These are phyloP conservation scores for Microctenopoma steveboyesi DNA, from an alignment of 2,797 vertebrate genomes.

Conservation along the genomic window DNA sequence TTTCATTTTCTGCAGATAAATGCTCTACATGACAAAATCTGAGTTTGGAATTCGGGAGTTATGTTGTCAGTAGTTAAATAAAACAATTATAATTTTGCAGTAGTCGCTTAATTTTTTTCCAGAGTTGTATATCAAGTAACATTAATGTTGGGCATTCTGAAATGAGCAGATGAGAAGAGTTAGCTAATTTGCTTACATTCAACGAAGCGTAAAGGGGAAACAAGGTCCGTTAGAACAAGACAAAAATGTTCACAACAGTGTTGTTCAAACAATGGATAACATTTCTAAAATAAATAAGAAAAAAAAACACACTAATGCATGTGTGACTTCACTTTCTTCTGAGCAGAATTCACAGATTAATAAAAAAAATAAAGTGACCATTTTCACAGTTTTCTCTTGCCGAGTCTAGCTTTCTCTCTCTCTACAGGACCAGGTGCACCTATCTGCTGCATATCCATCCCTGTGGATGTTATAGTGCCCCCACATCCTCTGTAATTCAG, in stretches of 20 bases:
- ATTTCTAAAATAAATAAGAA: slow-evolving; percentile 55
- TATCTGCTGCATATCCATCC: slow-evolving; percentile 19
- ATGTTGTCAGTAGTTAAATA: too few species aligned
- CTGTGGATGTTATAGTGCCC: slow-evolving; percentile 26
- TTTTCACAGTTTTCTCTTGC: slow-evolving; percentile 71
- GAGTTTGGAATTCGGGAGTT: too few species aligned
- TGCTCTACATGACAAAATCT: too few species aligned
- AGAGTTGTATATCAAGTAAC: slow-evolving; percentile 27
- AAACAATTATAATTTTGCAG: too few species aligned
- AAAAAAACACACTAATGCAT: slow-evolving; percentile 42
- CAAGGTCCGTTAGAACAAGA: slow-evolving; percentile 38
- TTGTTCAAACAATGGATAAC: slow-evolving; percentile 65
- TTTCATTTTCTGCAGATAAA: too few species aligned
- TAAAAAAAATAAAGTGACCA: slow-evolving; percentile 60
- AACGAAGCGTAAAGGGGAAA: slow-evolving; percentile 34
- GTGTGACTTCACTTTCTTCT: slow-evolving; percentile 54
- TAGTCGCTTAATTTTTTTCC: too few species aligned
- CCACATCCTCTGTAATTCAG: slow-evolving; percentile 32
- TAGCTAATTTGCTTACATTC: slow-evolving; percentile 61
- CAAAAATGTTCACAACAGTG: slow-evolving; percentile 60
- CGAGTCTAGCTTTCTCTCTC: slow-evolving; percentile 8
- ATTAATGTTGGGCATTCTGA: slow-evolving; percentile 36
- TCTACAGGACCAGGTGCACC: slow-evolving; percentile 32
- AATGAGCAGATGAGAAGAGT: slow-evolving; percentile 38
- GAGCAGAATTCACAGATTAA: slow-evolving; percentile 63